Evolutionary conservation across 2,888 invertebrate genomes (phyloP).

Genomic region (Drosophila borealis): DNA sequence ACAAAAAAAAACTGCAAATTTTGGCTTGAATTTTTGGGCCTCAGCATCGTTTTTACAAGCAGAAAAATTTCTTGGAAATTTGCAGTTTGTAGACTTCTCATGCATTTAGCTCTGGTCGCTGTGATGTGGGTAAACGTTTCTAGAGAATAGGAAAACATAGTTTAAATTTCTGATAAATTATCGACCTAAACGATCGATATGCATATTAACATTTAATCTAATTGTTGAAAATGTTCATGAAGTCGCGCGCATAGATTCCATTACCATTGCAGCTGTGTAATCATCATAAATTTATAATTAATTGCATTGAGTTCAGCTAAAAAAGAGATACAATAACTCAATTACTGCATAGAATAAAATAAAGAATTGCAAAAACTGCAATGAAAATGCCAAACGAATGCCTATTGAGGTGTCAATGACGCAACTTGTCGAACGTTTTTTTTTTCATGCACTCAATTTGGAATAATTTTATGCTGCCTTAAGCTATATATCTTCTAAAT

Average conservation of each 20-base stretch:
- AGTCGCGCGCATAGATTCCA: not conserved
- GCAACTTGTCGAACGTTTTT: constrained; percentile 21
- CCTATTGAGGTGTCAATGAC: constrained; percentile 46
- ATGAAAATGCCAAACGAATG: constrained; percentile 39
- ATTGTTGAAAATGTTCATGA: constrained; percentile 8
- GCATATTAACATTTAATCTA: constrained; percentile 14
- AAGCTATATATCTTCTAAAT: constrained; percentile 8
- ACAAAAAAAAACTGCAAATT: too few species aligned
- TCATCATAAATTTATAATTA: constrained; percentile 45
- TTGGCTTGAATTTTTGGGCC: too few species aligned
- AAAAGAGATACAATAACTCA: constrained; percentile 52
- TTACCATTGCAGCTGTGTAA: constrained; percentile 23
- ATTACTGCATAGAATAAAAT: constrained; percentile 40
- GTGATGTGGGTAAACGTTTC: too few species aligned
- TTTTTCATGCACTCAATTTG: constrained; percentile 19
- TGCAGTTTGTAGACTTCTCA: too few species aligned
- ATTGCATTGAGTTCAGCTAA: constrained; percentile 36
- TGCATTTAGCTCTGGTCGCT: too few species aligned
- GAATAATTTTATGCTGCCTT: constrained; percentile 28
- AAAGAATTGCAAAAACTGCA: constrained; percentile 29
- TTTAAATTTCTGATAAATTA: not conserved
- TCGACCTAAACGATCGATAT: not conserved
- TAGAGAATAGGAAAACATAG: not conserved
- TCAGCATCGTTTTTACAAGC: too few species aligned
- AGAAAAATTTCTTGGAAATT: too few species aligned